Evolutionary conservation across 2,113 vertebrate genomes (phyloP).

Genomic region (Gymnocephalus cernua): DNA sequence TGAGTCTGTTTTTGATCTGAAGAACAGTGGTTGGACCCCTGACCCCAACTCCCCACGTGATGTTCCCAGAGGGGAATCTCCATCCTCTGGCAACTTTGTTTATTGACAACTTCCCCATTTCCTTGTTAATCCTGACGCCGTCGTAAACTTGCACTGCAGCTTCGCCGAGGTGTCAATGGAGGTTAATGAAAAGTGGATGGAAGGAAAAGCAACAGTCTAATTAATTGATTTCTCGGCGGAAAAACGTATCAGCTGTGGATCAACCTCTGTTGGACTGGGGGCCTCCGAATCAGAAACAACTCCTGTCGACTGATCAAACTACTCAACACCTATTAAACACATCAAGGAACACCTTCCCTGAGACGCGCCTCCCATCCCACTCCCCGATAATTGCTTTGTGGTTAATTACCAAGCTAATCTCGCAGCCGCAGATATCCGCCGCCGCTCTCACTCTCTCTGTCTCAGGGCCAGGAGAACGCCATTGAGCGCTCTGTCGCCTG

Average conservation of each 20-base stretch:
- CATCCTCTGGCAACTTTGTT: constrained; percentile 73
- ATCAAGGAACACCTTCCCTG: constrained; percentile 77
- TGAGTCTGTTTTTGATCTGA: constrained; percentile 69
- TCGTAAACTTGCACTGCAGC: constrained; percentile 65
- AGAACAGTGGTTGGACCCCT: constrained; percentile 52
- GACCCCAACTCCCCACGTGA: neutral
- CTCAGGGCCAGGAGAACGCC: constrained; percentile 65
- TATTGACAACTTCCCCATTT: constrained; percentile 77
- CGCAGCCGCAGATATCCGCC: constrained; percentile 76
- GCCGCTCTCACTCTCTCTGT: constrained; percentile 59
- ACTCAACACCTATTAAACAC: constrained; percentile 82
- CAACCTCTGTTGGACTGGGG: constrained; percentile 62
- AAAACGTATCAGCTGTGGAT: constrained; percentile 63
- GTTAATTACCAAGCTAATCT: constrained; percentile 87
- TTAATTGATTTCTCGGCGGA: constrained; percentile 78
- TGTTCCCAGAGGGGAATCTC: constrained; percentile 53
- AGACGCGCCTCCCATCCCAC: constrained; percentile 76
- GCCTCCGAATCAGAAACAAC: constrained; percentile 62
- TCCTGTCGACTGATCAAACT: constrained; percentile 79
- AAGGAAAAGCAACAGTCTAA: constrained; percentile 78
- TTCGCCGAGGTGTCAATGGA: constrained; percentile 69
- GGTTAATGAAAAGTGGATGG: constrained; percentile 84
- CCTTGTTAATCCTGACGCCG: constrained; percentile 74
- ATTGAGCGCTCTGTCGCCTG: constrained; percentile 42
- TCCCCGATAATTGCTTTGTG: constrained; percentile 86